Percentiles rank a stretch among this genome's conserved stretches.
phyloP scores from a whole-genome alignment of 2,888 invertebrate genomes.

The Ophion ellenae region DNA sequence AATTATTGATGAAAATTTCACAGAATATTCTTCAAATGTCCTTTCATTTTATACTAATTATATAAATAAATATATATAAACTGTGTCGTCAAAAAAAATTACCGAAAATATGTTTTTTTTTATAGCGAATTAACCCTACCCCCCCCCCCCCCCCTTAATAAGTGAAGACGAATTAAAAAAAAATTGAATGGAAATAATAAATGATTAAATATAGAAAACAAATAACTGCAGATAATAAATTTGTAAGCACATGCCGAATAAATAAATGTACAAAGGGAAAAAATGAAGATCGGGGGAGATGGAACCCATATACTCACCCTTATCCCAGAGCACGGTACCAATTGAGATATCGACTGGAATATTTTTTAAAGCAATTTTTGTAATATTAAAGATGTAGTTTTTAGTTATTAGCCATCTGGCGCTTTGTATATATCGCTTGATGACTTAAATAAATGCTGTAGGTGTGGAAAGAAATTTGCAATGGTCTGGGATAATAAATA shows the following conservation, averaged over 20 bases:
- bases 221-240: conserved; percentile 7
- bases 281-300: conserved; percentile 6
- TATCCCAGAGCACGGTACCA: background rate
- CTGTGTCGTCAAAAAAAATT: too few species aligned
- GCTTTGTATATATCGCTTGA: conserved; percentile 2
- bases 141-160: too few species aligned
- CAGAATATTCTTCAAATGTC: too few species aligned
- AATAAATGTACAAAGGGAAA: background rate
- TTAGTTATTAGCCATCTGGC: background rate
- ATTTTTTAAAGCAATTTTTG: background rate
- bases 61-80: too few species aligned
- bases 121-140: too few species aligned
- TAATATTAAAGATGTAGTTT: too few species aligned
- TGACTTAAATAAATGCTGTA: conserved; percentile 13
- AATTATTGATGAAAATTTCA: too few species aligned
- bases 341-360: background rate
- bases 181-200: conserved; percentile 2
- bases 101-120: too few species aligned
- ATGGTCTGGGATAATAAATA: conserved; percentile 3
- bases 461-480: background rate
- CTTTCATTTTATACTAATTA: too few species aligned
- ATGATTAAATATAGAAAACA: conserved; percentile 14
- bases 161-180: background rate
- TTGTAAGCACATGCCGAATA: conserved; percentile 12
- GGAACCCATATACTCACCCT: conserved; percentile 3